Evolutionary conservation across 2,888 invertebrate species (phyloP).

Genomic region (Rotaria macrura): DNA sequence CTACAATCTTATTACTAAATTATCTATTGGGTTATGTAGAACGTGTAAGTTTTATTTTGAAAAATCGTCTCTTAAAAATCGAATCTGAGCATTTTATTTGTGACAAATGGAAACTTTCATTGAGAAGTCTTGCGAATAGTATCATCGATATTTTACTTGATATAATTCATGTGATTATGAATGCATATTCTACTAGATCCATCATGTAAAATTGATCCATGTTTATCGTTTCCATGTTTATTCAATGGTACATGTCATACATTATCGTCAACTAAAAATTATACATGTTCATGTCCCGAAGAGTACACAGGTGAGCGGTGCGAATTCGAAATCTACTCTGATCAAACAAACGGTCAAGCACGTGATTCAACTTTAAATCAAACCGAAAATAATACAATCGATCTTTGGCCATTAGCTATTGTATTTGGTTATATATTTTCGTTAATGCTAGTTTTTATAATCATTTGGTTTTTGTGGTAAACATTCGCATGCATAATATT

Average conservation of each 20-base stretch:
- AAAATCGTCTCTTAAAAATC: too few species aligned
- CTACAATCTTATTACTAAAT: too few species aligned
- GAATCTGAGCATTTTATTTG: too few species aligned
- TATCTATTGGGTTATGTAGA: too few species aligned
- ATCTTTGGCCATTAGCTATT: conserved; percentile 31
- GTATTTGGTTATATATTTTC: conserved; percentile 33
- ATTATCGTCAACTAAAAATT: background rate
- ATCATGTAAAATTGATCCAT: background rate
- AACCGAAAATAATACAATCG: background rate
- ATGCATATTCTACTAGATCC: background rate
- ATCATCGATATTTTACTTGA: too few species aligned
- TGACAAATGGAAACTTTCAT: too few species aligned
- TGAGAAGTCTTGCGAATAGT: too few species aligned
- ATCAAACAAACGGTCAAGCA: background rate
- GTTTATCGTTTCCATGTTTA: conserved; percentile 18
- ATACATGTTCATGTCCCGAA: conserved; percentile 24
- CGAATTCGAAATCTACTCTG: conserved; percentile 7
- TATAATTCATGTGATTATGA: background rate
- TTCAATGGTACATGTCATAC: background rate
- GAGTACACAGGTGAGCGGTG: conserved; percentile 24
- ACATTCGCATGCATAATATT: too few species aligned
- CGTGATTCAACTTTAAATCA: background rate
- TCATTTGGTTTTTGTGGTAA: conserved; percentile 33
- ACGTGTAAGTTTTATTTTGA: too few species aligned
- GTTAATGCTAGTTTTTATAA: conserved; percentile 31